These are phyloP conservation scores for Rhinichthys osculus DNA, from an alignment of 2,797 vertebrate species.

Conservation along the genomic window DNA sequence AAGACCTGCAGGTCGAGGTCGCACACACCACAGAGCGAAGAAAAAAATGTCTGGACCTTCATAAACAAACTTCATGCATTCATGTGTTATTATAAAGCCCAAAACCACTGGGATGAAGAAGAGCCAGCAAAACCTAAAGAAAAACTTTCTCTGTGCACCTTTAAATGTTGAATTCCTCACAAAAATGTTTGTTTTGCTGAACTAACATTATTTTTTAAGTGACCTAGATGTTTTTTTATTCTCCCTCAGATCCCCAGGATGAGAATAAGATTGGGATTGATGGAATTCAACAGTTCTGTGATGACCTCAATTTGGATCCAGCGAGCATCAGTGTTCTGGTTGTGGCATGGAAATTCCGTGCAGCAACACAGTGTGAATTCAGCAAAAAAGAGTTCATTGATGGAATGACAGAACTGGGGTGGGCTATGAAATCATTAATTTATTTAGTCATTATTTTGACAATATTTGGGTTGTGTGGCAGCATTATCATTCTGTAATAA, in stretches of 20 bases:
- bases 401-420: conserved; percentile 97
- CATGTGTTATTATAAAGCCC: neutral
- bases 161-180: neutral
- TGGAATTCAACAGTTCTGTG: conserved; percentile 97
- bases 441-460: conserved; percentile 7
- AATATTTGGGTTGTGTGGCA: neutral
- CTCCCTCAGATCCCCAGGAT: conserved; percentile 91
- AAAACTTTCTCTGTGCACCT: neutral
- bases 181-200: conserved; percentile 2
- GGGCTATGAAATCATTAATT: conserved; percentile 69
- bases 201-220: neutral
- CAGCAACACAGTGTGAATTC: conserved; percentile 97
- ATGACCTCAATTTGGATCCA: conserved; percentile 92
- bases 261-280: conserved; percentile 98
- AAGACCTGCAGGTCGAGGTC: neutral
- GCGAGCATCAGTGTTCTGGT: conserved; percentile 94
- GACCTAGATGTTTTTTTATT: neutral
- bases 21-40: neutral
- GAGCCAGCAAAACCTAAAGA: neutral
- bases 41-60: neutral
- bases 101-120: neutral
- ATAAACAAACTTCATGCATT: neutral
- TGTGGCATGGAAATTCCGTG: conserved; percentile 96
- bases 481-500: neutral
- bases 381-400: conserved; percentile 97